A percentile compares a stretch with the other conserved stretches of the same genome.
phyloP scores from a whole-genome alignment of 2,113 vertebrate species.

The Oncorhynchus kisutch region DNA sequence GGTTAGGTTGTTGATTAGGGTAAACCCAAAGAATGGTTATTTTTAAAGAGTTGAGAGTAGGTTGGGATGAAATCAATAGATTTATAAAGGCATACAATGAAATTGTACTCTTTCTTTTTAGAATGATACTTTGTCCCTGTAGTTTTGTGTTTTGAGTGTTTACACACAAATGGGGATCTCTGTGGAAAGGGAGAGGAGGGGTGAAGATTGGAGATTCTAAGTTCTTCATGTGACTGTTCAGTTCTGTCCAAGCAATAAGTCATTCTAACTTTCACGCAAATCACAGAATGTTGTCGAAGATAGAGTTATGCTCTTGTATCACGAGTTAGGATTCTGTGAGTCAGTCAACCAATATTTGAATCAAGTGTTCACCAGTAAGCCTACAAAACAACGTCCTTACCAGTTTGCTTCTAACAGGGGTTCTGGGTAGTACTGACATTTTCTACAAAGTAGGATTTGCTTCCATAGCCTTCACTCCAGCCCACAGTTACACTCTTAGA shows the following conservation, averaged over 20 bases:
- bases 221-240: slow-evolving; percentile 8
- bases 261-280: slow-evolving; percentile 9
- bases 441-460: neutral
- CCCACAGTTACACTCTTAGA: neutral
- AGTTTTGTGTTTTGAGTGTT: slow-evolving; percentile 35
- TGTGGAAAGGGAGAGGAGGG: neutral
- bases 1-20: slow-evolving; percentile 62
- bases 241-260: slow-evolving; percentile 16
- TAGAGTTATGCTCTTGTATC: too few species aligned
- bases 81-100: slow-evolving; percentile 71
- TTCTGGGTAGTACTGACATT: too few species aligned
- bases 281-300: neutral
- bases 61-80: slow-evolving; percentile 71
- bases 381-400: neutral
- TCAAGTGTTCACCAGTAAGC: neutral
- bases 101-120: slow-evolving; percentile 60
- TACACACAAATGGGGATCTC: neutral
- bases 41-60: slow-evolving; percentile 48
- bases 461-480: neutral
- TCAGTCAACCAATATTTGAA: slow-evolving; percentile 5
- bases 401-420: neutral
- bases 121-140: slow-evolving; percentile 48
- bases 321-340: neutral
- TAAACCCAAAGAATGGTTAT: slow-evolving; percentile 77
- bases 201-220: neutral